phyloP scores from a whole-genome alignment of 2,113 vertebrate genomes.

The Lepisosteus osseus region DNA sequence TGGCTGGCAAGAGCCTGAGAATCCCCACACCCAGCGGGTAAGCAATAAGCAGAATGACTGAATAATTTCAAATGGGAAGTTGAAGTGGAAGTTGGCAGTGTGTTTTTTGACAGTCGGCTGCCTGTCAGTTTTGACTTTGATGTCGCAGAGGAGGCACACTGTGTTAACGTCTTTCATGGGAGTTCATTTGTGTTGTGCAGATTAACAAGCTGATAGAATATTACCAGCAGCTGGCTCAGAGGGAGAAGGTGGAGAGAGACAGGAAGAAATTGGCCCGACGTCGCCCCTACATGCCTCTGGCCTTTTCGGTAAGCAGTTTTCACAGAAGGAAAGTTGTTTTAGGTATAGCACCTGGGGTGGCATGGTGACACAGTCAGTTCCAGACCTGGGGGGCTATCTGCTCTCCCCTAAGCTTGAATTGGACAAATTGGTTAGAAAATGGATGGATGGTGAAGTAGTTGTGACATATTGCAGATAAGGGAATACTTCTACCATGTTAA shows the following conservation, averaged over 20 bases:
- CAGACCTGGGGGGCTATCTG: too few species aligned
- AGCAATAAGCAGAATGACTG: slow-evolving; percentile 31
- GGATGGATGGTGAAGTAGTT: too few species aligned
- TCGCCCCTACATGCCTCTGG: slow-evolving; percentile 89
- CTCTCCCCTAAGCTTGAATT: too few species aligned
- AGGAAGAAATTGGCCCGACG: slow-evolving; percentile 91
- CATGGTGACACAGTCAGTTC: too few species aligned
- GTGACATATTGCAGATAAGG: too few species aligned
- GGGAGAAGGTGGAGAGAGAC: slow-evolving; percentile 93
- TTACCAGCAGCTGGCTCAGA: slow-evolving; percentile 95
- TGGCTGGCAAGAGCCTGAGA: slow-evolving; percentile 98
- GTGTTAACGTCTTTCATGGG: background rate
- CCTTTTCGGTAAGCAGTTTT: slow-evolving; percentile 83
- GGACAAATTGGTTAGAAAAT: too few species aligned
- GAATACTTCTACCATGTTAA: too few species aligned
- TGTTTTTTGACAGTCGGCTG: too few species aligned
- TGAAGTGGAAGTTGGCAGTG: too few species aligned
- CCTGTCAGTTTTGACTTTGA: too few species aligned
- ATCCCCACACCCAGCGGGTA: slow-evolving; percentile 87
- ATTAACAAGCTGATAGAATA: slow-evolving; percentile 97
- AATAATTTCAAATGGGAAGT: too few species aligned
- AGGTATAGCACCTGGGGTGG: too few species aligned
- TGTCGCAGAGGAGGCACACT: background rate
- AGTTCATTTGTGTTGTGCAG: slow-evolving; percentile 47
- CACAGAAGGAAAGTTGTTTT: background rate